Percentiles rank a stretch among this genome's conserved stretches.
phyloP scores from a whole-genome alignment of 2,888 invertebrate genomes.

The Sinelater perroti region DNA sequence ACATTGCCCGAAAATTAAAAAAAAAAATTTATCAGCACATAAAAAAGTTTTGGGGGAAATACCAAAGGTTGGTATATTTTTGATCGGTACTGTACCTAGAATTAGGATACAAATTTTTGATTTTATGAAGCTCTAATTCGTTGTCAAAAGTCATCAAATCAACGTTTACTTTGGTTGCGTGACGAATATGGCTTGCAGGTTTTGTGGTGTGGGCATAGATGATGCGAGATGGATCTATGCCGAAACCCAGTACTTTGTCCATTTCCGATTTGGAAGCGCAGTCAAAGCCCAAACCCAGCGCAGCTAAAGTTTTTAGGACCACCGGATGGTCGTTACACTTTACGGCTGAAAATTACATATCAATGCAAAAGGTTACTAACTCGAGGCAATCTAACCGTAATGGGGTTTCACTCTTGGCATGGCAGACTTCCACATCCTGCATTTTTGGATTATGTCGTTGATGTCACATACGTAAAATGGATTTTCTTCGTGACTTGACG shows the following conservation, averaged over 20 bases:
- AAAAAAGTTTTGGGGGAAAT: not conserved
- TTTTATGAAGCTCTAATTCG: constrained; percentile 89
- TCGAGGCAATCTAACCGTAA: constrained; percentile 69
- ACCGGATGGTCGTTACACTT: constrained; percentile 94
- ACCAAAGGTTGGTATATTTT: constrained; percentile 39
- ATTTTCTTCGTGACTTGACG: constrained; percentile 78
- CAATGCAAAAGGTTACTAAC: constrained; percentile 3
- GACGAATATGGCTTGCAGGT: constrained; percentile 87
- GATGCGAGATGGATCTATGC: constrained; percentile 80
- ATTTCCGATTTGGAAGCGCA: constrained; percentile 97
- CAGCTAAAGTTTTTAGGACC: constrained; percentile 84
- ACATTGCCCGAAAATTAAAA: no score
- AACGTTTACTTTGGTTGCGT: constrained; percentile 79
- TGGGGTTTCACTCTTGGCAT: constrained; percentile 91
- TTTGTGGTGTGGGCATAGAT: constrained; percentile 97
- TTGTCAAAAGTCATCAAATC: constrained; percentile 93
- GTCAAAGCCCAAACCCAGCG: constrained; percentile 92
- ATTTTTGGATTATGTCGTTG: constrained; percentile 84
- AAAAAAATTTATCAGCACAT: not conserved
- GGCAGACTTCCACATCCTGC: constrained; percentile 80
- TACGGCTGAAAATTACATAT: constrained; percentile 71
- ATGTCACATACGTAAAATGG: constrained; percentile 91
- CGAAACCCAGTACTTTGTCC: constrained; percentile 78
- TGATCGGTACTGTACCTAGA: no score
- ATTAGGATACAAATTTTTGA: constrained; percentile 77